Evolutionary conservation across 1,140 invertebrate species (phyloP).

Genomic region (Zaprionus taronus): DNA sequence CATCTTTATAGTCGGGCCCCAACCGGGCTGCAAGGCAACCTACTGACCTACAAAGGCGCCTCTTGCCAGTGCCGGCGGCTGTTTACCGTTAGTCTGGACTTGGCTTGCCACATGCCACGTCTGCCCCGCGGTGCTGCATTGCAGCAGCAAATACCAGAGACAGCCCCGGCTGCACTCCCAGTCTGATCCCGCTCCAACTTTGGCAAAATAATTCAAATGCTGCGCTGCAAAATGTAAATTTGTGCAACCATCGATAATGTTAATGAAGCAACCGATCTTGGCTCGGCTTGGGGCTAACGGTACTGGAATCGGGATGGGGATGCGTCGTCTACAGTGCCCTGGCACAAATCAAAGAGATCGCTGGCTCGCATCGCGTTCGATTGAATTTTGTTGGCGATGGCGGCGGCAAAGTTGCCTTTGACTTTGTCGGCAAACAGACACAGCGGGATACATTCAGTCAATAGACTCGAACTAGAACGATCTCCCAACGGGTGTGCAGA

Average conservation of each 20-base stretch:
- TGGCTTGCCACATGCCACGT: slow-evolving; percentile 56
- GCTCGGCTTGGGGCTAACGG: slow-evolving; percentile 54
- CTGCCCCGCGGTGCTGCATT: slow-evolving; percentile 27
- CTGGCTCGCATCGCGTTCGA: slow-evolving; percentile 54
- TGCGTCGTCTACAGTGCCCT: slow-evolving; percentile 29
- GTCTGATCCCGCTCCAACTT: slow-evolving; percentile 41
- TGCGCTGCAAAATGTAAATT: slow-evolving; percentile 71
- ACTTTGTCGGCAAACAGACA: slow-evolving; percentile 75
- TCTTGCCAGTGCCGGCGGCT: slow-evolving; percentile 48
- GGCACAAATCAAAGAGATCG: slow-evolving; percentile 49
- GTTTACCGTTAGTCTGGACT: slow-evolving; percentile 68
- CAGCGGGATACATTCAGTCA: slow-evolving; percentile 57
- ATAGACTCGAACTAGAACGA: slow-evolving; percentile 48
- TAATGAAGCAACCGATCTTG: slow-evolving; percentile 66
- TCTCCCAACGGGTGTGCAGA: slow-evolving; percentile 12
- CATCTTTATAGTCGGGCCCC: slow-evolving; percentile 29
- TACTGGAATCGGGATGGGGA: slow-evolving; percentile 25
- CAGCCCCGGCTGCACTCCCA: slow-evolving; percentile 15
- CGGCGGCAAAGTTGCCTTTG: slow-evolving; percentile 67
- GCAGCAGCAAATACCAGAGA: slow-evolving; percentile 15
- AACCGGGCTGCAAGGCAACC: slow-evolving; percentile 54
- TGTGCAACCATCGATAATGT: slow-evolving; percentile 69
- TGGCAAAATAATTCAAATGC: slow-evolving; percentile 62
- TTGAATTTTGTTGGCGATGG: slow-evolving; percentile 61
- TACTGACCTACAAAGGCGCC: slow-evolving; percentile 70